phyloP scores from a whole-genome alignment of 1,140 invertebrate genomes.

The Platyscapa corneri region DNA sequence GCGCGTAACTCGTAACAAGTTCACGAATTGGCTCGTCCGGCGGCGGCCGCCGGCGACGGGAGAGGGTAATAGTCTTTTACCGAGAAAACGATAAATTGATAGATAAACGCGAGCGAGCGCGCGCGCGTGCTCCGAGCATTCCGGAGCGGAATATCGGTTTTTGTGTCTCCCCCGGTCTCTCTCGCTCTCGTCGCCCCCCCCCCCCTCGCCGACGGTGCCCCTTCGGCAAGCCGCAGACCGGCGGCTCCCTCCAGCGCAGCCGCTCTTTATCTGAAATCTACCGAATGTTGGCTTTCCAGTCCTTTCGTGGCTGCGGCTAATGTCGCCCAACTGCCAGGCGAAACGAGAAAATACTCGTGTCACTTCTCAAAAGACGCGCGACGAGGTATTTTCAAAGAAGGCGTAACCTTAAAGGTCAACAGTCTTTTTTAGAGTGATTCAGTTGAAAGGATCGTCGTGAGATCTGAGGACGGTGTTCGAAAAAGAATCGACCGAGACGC shows the following conservation, averaged over 20 bases:
- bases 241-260: neutral
- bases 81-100: slow-evolving; percentile 42
- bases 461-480: no score
- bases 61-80: neutral
- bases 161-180: neutral
- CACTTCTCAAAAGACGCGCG: neutral
- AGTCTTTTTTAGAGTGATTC: neutral
- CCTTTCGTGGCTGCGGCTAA: neutral
- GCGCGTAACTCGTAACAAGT: neutral
- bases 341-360: neutral
- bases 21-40: neutral
- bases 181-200: no score
- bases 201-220: neutral
- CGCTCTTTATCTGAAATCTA: slow-evolving; percentile 13
- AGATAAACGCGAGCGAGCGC: slow-evolving; percentile 27
- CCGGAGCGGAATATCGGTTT: slow-evolving; percentile 14
- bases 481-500: no score
- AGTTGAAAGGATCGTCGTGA: neutral
- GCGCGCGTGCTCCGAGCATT: slow-evolving; percentile 12
- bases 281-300: neutral
- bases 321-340: neutral
- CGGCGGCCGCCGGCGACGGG: neutral
- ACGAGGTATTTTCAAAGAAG: neutral
- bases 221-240: no score
- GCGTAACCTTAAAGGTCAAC: neutral